These are phyloP conservation scores for Ischnura elegans DNA, from an alignment of 2,888 invertebrate genomes.

Conservation along the genomic window DNA sequence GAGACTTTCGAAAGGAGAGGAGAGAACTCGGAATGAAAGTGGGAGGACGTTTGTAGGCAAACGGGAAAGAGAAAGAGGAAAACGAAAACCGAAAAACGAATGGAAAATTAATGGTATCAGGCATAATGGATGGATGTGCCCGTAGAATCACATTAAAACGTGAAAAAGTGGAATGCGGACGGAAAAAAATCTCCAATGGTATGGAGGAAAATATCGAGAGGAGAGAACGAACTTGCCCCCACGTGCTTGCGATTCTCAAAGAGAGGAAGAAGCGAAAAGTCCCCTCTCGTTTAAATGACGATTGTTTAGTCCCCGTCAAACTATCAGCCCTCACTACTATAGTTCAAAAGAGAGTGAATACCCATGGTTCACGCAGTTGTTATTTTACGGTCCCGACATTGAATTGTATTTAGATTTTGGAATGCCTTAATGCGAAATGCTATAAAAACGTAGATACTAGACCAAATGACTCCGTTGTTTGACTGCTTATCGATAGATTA, in stretches of 20 bases:
- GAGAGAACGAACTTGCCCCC: background rate
- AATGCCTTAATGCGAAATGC: too few relatives aligned
- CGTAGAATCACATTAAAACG: slow-evolving; percentile 18
- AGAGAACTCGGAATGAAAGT: background rate
- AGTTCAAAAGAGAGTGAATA: too few relatives aligned
- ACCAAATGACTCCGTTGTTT: too few relatives aligned
- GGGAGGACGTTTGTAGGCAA: background rate
- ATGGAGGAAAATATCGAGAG: background rate
- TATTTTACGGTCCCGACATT: too few relatives aligned
- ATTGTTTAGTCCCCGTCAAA: background rate
- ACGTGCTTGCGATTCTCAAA: background rate
- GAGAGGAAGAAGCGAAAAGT: background rate
- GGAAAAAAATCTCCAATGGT: background rate
- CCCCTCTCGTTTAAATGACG: background rate
- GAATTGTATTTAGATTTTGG: too few relatives aligned
- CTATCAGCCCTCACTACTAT: too few relatives aligned
- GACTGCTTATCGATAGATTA: too few relatives aligned
- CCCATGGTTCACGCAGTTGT: too few relatives aligned
- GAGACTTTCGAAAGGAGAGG: background rate
- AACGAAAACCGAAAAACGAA: background rate
- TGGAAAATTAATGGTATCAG: slow-evolving; percentile 6
- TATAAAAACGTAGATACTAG: too few relatives aligned
- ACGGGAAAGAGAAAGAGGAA: background rate
- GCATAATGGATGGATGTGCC: slow-evolving; percentile 26
- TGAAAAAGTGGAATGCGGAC: background rate